Percentiles rank a stretch among this genome's conserved stretches.
Conservation (phyloP, 2,797 vertebrate genomes). For the Neosilurus hyrtlii region DNA sequence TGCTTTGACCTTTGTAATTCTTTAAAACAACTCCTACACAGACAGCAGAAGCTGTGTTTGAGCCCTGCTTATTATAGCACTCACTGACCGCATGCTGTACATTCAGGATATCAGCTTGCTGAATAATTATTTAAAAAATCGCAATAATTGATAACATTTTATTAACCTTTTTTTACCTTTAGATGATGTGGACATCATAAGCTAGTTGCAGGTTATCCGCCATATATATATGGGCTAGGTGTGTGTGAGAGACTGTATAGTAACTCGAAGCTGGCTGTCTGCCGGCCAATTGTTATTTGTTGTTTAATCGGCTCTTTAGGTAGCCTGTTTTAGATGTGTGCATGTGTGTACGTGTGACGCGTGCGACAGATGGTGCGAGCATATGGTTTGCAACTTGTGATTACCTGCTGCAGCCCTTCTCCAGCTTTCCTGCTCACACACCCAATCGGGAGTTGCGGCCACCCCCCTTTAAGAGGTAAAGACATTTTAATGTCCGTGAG, state of each 20-base stretch:
- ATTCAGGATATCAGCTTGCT: not conserved
- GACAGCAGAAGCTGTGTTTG: not conserved
- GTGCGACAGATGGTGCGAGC: conserved; percentile 71
- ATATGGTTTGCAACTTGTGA: conserved; percentile 72
- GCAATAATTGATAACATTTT: too few relatives aligned
- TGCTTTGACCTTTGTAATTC: conserved; percentile 47
- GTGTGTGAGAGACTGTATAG: not conserved
- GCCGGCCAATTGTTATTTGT: conserved; percentile 51
- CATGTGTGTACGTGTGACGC: conserved; percentile 48
- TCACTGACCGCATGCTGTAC: conserved; percentile 51
- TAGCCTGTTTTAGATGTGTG: conserved; percentile 51
- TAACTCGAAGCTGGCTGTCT: conserved; percentile 42
- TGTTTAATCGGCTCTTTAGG: conserved; percentile 54
- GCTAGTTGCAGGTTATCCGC: not conserved
- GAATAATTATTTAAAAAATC: too few relatives aligned
- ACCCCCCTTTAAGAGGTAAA: conserved; percentile 59
- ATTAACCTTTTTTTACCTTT: not conserved
- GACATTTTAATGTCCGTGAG: conserved; percentile 57
- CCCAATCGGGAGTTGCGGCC: conserved; percentile 48
- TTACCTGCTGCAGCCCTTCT: conserved; percentile 61
- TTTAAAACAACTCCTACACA: conserved; percentile 18
- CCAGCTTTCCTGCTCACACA: conserved; percentile 53
- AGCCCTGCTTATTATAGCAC: conserved; percentile 39
- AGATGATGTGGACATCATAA: not conserved
- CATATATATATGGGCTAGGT: not conserved